A percentile compares a stretch with the other conserved stretches of the same genome.
phyloP scores from a whole-genome alignment of 2,113 vertebrate species.

The Chrysemys picta region DNA sequence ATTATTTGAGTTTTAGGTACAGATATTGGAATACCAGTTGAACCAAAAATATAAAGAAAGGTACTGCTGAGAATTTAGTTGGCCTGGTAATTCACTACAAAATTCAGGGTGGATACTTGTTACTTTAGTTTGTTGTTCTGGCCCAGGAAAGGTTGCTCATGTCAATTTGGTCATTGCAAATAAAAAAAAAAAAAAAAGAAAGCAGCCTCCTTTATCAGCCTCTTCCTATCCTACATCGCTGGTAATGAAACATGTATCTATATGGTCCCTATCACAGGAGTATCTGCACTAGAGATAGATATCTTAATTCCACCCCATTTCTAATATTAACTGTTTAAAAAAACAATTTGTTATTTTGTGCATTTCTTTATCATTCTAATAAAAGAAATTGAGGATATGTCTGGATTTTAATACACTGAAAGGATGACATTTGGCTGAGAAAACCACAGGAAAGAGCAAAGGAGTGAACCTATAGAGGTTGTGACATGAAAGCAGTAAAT shows the following conservation, averaged over 20 bases:
- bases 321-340: not conserved
- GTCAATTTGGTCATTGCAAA: not conserved
- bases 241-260: not conserved
- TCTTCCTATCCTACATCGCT: not conserved
- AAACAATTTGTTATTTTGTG: not conserved
- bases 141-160: accelerated
- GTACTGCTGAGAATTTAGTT: not conserved
- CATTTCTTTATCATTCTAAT: not conserved
- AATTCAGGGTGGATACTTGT: not conserved
- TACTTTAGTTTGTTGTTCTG: not conserved
- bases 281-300: not conserved
- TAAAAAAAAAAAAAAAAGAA: not conserved
- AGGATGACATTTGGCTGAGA: not conserved
- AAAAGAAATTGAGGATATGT: not conserved
- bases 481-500: constrained; percentile 9
- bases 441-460: not conserved
- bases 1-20: not conserved
- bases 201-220: not conserved
- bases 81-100: not conserved
- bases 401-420: not conserved
- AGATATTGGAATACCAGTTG: not conserved
- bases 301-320: not conserved
- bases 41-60: not conserved
- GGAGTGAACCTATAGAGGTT: not conserved
- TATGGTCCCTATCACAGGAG: not conserved